A percentile compares a stretch with the other conserved stretches of the same genome.
Evolutionary conservation across 2,113 vertebrate genomes (phyloP).

Genomic region (Alces alces): DNA sequence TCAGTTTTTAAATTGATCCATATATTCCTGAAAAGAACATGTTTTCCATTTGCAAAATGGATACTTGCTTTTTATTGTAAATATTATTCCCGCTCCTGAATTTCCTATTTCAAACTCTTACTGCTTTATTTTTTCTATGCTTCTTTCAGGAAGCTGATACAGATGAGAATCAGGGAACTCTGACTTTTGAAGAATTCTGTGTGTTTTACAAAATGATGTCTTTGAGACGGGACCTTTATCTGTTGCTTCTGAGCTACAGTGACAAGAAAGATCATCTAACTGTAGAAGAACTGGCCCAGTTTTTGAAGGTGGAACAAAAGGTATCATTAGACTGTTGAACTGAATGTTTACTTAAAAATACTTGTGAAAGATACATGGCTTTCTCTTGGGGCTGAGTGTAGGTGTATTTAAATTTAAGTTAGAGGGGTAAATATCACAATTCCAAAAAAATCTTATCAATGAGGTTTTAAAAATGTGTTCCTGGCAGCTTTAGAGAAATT

Average conservation of each 20-base stretch:
- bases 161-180: slow-evolving; percentile 94
- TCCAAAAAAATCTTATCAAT: not conserved
- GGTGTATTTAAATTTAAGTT: not conserved
- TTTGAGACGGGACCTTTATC: slow-evolving; percentile 91
- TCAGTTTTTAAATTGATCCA: not conserved
- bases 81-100: not conserved
- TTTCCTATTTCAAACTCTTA: not conserved
- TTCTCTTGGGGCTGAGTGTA: not conserved
- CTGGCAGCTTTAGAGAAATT: not conserved
- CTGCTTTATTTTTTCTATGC: not conserved
- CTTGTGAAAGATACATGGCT: not conserved
- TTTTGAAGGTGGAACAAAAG: slow-evolving; percentile 94
- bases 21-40: not conserved
- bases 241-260: slow-evolving; percentile 93
- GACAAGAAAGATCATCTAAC: slow-evolving; percentile 96
- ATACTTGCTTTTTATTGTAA: not conserved
- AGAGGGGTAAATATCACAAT: not conserved
- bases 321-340: slow-evolving; percentile 70
- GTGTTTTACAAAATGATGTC: slow-evolving; percentile 99
- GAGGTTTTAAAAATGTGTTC: not conserved
- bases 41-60: not conserved
- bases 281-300: slow-evolving; percentile 89
- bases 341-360: not conserved
- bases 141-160: slow-evolving; percentile 93
- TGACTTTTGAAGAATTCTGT: slow-evolving; percentile 96